Evolutionary conservation across 37 sponge, comb jelly and placozoan genomes (phyloP).

Genomic region (Mnemiopsis leidyi): DNA sequence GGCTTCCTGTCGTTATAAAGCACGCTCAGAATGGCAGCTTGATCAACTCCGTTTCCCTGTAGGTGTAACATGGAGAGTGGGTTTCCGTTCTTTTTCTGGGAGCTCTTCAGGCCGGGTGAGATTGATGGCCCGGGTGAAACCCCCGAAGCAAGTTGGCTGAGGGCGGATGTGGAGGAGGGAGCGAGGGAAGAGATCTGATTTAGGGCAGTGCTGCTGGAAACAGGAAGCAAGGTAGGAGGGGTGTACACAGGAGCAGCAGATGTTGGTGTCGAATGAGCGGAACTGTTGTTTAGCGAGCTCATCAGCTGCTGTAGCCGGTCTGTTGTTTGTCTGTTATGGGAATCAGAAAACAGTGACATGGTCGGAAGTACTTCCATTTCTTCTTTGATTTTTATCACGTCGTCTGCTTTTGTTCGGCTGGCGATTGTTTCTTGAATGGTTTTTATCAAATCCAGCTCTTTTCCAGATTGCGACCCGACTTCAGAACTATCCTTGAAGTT

Average conservation of each 20-base stretch:
- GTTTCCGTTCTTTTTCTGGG: slow-evolving; percentile 16
- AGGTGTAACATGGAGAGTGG: slow-evolving; percentile 30
- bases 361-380: background rate
- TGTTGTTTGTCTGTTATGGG: background rate
- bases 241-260: background rate
- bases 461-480: background rate
- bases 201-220: background rate
- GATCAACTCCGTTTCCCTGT: slow-evolving; percentile 22
- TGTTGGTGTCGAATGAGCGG: background rate
- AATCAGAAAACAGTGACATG: background rate
- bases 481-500: slow-evolving; percentile 40
- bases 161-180: background rate
- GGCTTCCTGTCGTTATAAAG: slow-evolving; percentile 10
- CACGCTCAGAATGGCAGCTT: slow-evolving; percentile 28
- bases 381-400: slow-evolving; percentile 8
- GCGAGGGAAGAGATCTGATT: background rate
- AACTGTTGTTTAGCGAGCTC: background rate
- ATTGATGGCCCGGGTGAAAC: background rate
- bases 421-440: slow-evolving; percentile 29
- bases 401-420: background rate
- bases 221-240: background rate
- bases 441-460: slow-evolving; percentile 46
- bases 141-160: background rate
- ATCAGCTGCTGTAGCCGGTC: slow-evolving; percentile 37
- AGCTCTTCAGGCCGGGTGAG: background rate